Conservation (phyloP, 2,888 invertebrate genomes). For the Agrypnus murinus region DNA sequence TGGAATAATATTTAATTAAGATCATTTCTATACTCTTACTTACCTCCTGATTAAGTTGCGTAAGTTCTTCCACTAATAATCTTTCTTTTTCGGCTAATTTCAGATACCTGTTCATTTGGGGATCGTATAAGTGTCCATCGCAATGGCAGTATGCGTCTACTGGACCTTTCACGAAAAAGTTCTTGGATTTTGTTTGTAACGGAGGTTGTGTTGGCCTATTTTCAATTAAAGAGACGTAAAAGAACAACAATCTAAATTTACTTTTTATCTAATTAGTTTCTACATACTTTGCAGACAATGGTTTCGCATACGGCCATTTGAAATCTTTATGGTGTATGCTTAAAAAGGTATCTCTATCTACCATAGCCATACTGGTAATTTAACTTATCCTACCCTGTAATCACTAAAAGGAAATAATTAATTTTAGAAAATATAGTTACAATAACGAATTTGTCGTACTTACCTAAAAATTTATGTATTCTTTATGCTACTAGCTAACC, state of each 20-base stretch:
- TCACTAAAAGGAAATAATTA: conserved; percentile 1
- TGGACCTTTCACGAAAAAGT: conserved; percentile 72
- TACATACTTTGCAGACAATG: conserved; percentile 73
- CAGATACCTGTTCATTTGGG: conserved; percentile 77
- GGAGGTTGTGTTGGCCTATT: conserved; percentile 77
- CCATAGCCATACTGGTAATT: conserved; percentile 30
- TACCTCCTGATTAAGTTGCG: conserved; percentile 56
- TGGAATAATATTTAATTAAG: too few species aligned
- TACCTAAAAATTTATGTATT: background rate
- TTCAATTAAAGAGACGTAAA: too few species aligned
- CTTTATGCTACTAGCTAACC: background rate
- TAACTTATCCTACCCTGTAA: background rate
- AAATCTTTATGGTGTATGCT: conserved; percentile 73
- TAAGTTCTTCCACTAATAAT: conserved; percentile 73
- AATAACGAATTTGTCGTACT: too few species aligned
- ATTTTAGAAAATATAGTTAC: background rate
- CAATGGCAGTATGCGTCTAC: conserved; percentile 80
- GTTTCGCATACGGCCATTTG: conserved; percentile 77
- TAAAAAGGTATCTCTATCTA: conserved; percentile 70
- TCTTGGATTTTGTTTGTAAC: conserved; percentile 70
- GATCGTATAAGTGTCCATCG: conserved; percentile 77
- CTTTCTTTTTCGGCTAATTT: conserved; percentile 77
- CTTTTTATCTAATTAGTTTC: background rate
- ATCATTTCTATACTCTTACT: too few species aligned
- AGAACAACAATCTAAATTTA: conserved; percentile 2